Conservation (phyloP, 2,797 vertebrate species). For the Gymnodraco acuticeps region DNA sequence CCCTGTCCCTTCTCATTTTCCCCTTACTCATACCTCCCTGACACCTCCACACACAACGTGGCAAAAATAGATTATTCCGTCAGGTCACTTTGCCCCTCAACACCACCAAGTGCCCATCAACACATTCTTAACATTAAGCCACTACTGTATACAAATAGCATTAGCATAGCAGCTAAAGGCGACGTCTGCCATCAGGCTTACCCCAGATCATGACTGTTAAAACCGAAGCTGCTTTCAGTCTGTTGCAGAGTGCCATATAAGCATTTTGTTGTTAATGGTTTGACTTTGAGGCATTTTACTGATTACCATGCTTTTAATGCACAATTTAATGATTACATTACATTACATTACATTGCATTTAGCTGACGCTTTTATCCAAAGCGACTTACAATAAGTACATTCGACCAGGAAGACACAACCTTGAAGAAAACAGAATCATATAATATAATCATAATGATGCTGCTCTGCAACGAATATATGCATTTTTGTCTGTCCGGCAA, state of each 20-base stretch:
- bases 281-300: constrained; percentile 44
- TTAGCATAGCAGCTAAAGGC: constrained; percentile 26
- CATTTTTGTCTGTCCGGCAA: constrained; percentile 52
- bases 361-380: too few species aligned
- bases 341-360: too few species aligned
- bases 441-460: too few species aligned
- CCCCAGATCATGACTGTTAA: constrained; percentile 34
- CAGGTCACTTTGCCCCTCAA: constrained; percentile 41
- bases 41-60: constrained; percentile 46
- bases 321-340: not conserved
- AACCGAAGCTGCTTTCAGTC: constrained; percentile 54
- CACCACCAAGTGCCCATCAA: constrained; percentile 38
- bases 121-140: constrained; percentile 41
- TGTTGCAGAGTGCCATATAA: constrained; percentile 33
- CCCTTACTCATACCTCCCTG: constrained; percentile 33
- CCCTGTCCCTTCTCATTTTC: constrained; percentile 51
- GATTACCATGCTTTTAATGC: constrained; percentile 26
- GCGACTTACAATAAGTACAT: too few species aligned
- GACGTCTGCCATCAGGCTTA: constrained; percentile 37
- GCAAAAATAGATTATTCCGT: constrained; percentile 65
- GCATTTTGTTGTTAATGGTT: constrained; percentile 58
- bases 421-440: too few species aligned
- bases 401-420: too few species aligned
- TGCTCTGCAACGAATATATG: constrained; percentile 35
- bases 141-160: constrained; percentile 16